Conservation (phyloP, 92 coral and sea anemone species). For the Actinernus sp. region DNA sequence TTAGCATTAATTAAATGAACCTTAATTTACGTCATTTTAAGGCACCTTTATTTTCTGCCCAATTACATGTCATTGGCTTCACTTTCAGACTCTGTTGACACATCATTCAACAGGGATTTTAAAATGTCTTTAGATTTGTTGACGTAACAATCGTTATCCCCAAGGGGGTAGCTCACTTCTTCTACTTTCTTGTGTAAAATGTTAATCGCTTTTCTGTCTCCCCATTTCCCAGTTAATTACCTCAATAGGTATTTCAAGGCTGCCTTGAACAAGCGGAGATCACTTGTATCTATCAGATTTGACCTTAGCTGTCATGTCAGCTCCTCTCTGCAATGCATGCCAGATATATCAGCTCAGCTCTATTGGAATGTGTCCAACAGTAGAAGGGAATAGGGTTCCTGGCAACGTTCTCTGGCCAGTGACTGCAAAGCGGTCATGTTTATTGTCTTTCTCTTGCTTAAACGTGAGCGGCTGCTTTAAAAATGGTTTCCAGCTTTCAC, state of each 20-base stretch:
- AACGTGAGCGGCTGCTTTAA: slow-evolving; percentile 45
- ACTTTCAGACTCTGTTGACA: no score
- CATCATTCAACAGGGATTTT: no score
- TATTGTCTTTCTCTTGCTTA: slow-evolving; percentile 35
- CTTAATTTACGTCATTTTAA: no score
- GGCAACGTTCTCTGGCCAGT: slow-evolving; percentile 48
- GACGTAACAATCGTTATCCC: slow-evolving; percentile 18
- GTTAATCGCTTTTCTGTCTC: slow-evolving; percentile 11
- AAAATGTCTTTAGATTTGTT: no score
- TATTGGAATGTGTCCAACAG: slow-evolving; percentile 59
- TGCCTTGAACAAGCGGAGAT: slow-evolving; percentile 65
- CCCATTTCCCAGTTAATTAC: slow-evolving; percentile 36
- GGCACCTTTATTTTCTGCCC: no score
- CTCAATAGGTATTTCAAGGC: slow-evolving; percentile 55
- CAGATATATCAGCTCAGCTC: slow-evolving; percentile 61
- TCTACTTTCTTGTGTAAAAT: slow-evolving; percentile 26
- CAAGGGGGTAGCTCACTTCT: slow-evolving; percentile 31
- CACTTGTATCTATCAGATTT: slow-evolving; percentile 45
- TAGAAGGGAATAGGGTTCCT: slow-evolving; percentile 62
- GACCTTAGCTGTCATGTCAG: slow-evolving; percentile 46
- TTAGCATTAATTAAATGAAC: no score
- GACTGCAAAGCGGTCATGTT: slow-evolving; percentile 39
- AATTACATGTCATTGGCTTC: no score
- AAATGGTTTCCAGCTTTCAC: slow-evolving; percentile 30
- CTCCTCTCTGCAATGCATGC: slow-evolving; percentile 59